Conservation (phyloP, 1,140 invertebrate genomes). For the Zaprionus lachaisei region DNA sequence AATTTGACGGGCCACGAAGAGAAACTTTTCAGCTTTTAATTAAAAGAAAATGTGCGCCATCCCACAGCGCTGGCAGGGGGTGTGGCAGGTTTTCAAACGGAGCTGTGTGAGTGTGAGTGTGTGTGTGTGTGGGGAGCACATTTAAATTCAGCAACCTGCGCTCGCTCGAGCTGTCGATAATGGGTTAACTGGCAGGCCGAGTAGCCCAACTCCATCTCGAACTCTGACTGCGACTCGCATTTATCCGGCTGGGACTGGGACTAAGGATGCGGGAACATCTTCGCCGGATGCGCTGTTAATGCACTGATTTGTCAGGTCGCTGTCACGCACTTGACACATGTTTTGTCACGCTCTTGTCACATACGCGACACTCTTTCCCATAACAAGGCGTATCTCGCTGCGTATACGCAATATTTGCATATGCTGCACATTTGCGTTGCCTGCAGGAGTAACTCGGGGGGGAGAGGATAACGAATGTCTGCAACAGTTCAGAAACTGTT, state of each 20-base stretch:
- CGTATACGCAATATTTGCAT: conserved; percentile 40
- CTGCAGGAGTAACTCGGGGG: neutral
- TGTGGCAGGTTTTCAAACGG: neutral
- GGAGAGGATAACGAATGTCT: neutral
- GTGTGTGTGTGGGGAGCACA: neutral
- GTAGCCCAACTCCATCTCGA: neutral
- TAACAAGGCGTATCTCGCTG: conserved; percentile 11
- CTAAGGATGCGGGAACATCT: neutral
- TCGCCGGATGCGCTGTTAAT: neutral
- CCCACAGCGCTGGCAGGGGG: neutral
- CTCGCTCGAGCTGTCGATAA: conserved; percentile 38
- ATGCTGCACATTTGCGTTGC: conserved; percentile 1
- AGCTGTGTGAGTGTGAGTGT: no score
- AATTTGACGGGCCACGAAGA: conserved; percentile 39
- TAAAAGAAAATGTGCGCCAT: conserved; percentile 61
- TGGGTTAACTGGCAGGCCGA: conserved; percentile 30
- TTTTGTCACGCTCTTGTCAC: conserved; percentile 28
- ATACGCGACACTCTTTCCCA: conserved; percentile 1
- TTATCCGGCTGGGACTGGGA: no score
- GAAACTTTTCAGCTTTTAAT: conserved; percentile 75
- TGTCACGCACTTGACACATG: conserved; percentile 54
- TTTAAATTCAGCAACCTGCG: conserved; percentile 33
- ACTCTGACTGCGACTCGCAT: no score
- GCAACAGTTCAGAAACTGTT: neutral
- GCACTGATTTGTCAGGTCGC: conserved; percentile 56